Percentiles rank a stretch among this genome's conserved stretches.
Conservation (phyloP, 2,888 invertebrate species). For the Sisyra terminalis region DNA sequence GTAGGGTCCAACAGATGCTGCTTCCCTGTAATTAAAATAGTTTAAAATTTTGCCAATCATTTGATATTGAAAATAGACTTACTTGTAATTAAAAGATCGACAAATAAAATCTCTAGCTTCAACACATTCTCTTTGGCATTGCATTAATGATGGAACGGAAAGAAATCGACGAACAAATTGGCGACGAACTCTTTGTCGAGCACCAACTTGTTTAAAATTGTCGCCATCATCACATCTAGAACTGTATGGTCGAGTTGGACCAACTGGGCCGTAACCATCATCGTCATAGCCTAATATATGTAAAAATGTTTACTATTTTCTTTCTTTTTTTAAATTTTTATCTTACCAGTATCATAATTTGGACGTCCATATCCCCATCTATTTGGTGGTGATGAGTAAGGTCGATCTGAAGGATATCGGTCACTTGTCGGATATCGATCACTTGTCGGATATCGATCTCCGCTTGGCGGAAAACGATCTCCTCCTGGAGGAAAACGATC, state of each 20-base stretch:
- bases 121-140: slow-evolving; percentile 73
- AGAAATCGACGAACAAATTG: slow-evolving; percentile 59
- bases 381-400: slow-evolving; percentile 21
- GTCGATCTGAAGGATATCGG: slow-evolving; percentile 24
- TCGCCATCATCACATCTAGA: slow-evolving; percentile 67
- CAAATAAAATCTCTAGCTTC: slow-evolving; percentile 72
- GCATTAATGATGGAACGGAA: slow-evolving; percentile 53
- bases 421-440: slow-evolving; percentile 21
- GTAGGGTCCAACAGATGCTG: slow-evolving; percentile 25
- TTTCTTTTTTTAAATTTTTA: background rate
- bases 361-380: slow-evolving; percentile 15
- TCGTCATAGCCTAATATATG: slow-evolving; percentile 18
- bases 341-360: slow-evolving; percentile 4
- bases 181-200: slow-evolving; percentile 59
- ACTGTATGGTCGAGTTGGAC: slow-evolving; percentile 24
- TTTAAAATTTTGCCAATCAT: background rate
- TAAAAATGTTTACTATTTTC: too few species aligned
- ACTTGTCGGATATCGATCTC: slow-evolving; percentile 23
- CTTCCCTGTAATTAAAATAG: slow-evolving; percentile 13
- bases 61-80: slow-evolving; percentile 12
- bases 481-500: slow-evolving; percentile 17
- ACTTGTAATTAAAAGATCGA: slow-evolving; percentile 76
- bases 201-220: slow-evolving; percentile 67
- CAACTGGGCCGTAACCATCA: slow-evolving; percentile 19
- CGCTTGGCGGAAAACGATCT: slow-evolving; percentile 13